Conservation (phyloP, 2,797 vertebrate genomes). For the Epinephelus coioides region DNA sequence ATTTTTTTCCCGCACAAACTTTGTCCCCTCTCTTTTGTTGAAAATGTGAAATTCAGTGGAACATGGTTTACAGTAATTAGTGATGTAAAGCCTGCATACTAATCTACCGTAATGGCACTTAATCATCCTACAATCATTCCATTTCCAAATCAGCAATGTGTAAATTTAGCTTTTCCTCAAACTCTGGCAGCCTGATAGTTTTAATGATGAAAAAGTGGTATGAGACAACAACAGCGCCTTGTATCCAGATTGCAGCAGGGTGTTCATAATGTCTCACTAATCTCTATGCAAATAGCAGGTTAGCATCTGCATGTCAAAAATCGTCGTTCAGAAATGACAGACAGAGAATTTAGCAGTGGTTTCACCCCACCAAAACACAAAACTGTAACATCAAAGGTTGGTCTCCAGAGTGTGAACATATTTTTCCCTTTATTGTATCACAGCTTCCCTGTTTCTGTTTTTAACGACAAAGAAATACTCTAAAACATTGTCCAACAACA, state of each 20-base stretch:
- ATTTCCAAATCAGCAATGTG: conserved; percentile 1
- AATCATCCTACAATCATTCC: conserved; percentile 5
- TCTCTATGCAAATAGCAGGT: conserved; percentile 34
- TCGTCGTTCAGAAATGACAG: conserved; percentile 5
- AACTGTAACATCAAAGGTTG: not conserved
- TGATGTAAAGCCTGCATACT: not conserved
- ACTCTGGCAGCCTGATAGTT: not conserved
- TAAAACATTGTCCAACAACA: conserved; percentile 6
- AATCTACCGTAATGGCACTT: not conserved
- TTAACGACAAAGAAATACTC: not conserved
- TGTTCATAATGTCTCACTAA: conserved; percentile 28
- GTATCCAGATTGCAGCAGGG: conserved; percentile 5
- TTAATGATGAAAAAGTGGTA: not conserved
- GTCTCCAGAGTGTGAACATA: not conserved
- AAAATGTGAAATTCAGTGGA: conserved; percentile 1
- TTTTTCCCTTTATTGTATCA: not conserved
- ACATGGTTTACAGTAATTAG: not conserved
- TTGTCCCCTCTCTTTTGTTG: not conserved
- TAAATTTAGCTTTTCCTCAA: not conserved
- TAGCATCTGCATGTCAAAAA: conserved; percentile 29
- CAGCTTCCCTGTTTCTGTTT: not conserved
- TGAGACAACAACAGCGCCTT: not conserved
- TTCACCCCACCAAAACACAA: not conserved
- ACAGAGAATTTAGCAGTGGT: not conserved
- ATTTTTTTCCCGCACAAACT: not conserved